A percentile compares a stretch with the other conserved stretches of the same genome.
phyloP scores from a whole-genome alignment of 2,797 vertebrate genomes.

The Lacerta viridis region DNA sequence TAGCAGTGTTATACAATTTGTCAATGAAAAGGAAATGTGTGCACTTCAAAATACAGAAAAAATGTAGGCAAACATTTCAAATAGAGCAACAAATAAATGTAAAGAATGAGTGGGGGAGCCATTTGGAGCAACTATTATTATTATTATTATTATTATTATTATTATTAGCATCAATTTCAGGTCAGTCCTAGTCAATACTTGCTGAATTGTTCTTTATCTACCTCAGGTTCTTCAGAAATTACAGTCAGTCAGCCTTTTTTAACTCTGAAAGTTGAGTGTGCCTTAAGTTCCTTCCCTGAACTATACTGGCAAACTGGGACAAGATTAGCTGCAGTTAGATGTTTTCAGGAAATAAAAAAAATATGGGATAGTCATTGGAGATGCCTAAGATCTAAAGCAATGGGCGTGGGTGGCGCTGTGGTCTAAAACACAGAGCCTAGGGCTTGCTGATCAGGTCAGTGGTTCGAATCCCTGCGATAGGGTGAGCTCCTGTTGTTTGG shows the following conservation, averaged over 20 bases:
- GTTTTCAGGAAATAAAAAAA: neutral
- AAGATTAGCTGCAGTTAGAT: neutral
- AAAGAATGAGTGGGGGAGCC: neutral
- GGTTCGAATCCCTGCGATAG: no score
- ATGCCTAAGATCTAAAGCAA: no score
- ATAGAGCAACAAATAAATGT: neutral
- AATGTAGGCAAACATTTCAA: neutral
- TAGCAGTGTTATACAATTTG: neutral
- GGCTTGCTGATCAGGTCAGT: no score
- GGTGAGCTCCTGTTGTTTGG: no score
- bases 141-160: no score
- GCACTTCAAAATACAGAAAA: neutral
- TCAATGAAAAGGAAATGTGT: neutral
- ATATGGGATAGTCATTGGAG: no score
- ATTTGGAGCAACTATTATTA: no score
- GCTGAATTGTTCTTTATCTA: neutral
- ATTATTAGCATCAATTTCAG: neutral
- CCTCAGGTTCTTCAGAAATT: neutral
- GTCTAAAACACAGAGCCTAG: no score
- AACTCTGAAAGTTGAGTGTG: neutral
- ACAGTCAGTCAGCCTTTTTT: no score
- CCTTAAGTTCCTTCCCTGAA: neutral
- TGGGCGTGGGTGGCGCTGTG: no score
- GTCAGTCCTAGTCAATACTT: neutral
- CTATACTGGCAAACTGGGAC: neutral